Base-by-base conservation (phyloP, 1,140 invertebrate species). In the Drosophila sproati region DNA sequence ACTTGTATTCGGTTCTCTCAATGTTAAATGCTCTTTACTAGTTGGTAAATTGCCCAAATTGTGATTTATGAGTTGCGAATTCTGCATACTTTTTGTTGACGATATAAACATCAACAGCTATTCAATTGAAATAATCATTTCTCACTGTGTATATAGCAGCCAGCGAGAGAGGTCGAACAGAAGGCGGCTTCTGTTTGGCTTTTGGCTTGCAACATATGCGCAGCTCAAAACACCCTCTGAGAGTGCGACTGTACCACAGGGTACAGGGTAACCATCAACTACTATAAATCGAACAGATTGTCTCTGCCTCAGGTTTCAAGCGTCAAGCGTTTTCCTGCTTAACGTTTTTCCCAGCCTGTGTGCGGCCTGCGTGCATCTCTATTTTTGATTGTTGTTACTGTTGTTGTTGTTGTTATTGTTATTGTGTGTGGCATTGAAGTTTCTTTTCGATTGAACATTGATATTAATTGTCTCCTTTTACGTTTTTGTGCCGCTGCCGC, bases 401-500 rank as follows among this genome's bases (percentile, higher is more conserved):
- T 43, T 61, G 47, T 43, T 52, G 45, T 57, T 59, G 54, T 57
- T 56, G 2, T 35, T 56, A 51, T 31, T 48, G 34, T n/a, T 8
- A 29, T 47, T 39, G 56, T 59, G 67, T 54, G 67, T 70, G 67
- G 51, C 52, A 56, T 37, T 70, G 55, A 50, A 60, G 54, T 69
- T 63, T 64, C 50, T 70, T 66, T 75, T 57, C 63, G 62, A 73
- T 80, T 54, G 66, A 67, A 61, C 71, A 67, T 73, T 63, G 68
- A 83, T 86, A 83, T 83, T 83, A 83, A 80, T 83, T 80, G 81
- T 83, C 81, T 83, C 77, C 81, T 72, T 72, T 72, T 72, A 72
- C 69, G 62, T 55, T 37, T 66, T 43, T 57, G 39, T 56, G 8
- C 10, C 12, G 54, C 56, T 29, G 66, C 50, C 56, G 48, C 61